Base-by-base conservation (phyloP, 2,888 invertebrate genomes). In the Acanthosepion lycidas region DNA sequence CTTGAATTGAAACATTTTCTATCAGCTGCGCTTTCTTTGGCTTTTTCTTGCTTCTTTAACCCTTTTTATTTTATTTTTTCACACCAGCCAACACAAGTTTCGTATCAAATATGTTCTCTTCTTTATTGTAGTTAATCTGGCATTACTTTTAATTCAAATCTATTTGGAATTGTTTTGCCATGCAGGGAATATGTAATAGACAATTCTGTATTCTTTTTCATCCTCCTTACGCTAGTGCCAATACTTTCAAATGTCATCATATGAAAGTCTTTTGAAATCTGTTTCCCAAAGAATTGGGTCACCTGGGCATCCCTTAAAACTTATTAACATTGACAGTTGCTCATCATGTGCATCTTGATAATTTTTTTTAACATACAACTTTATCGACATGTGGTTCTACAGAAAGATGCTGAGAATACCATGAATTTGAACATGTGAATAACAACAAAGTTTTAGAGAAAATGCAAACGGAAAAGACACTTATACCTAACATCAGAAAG, bases 61-160 rank as follows among this genome's bases (percentile, higher is more conserved):
- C n/a, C 18, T 78, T n/a, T n/a, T 33, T n/a, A 12, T 78, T n/a
- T n/a, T 15, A 33, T 78, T 78, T 15, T 5, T 3, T n/a, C 15
- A n/a, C 78, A 20, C n/a, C 28, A 2, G 8, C n/a, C 78, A n/a
- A 78, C n/a, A 78, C n/a, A n/a, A 78, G n/a, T 15, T n/a, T n/a
- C 6, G 15, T n/a, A 78, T 78, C 78, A 12, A 78, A 78, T 78
- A 78, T 18, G 78, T 78, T 78, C 78, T 78, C n/a, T 33, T 78
- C 78, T 78, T 78, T 23, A 78, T 78, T 78, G 78, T 78, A n/a
- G n/a, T n/a, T n/a, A 78, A 78, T 78, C 78, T 78, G 78, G n/a
- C 78, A 12, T 33, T n/a, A n/a, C 78, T 78, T 78, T n/a, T n/a
- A 78, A 78, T 78, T 78, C 78, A 78, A 78, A 33, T 78, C 78